Conservation (phyloP, 2,888 invertebrate genomes). For the Mythimna impura region DNA sequence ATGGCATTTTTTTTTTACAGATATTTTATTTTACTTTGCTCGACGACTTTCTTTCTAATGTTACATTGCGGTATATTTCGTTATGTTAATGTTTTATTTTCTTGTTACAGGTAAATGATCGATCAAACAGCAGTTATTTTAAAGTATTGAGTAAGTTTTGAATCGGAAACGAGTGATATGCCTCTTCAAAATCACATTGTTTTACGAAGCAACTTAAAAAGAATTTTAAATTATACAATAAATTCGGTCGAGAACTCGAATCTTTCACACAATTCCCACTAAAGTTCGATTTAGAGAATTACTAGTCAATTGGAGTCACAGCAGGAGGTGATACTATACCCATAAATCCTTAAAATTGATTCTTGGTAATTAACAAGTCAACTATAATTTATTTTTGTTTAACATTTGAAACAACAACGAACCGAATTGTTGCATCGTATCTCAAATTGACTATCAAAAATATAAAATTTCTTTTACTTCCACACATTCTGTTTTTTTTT, state of each 20-base stretch:
- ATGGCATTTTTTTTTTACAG: too few relatives aligned
- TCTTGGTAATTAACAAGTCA: constrained; percentile 58
- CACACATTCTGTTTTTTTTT: neutral
- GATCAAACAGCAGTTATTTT: neutral
- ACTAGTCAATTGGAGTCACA: constrained; percentile 38
- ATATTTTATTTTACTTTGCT: too few relatives aligned
- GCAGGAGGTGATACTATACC: constrained; percentile 27
- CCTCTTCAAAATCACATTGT: neutral
- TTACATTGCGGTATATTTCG: neutral
- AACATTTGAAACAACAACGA: constrained; percentile 18
- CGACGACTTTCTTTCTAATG: neutral
- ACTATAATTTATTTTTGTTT: constrained; percentile 32
- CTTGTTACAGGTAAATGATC: constrained; percentile 10
- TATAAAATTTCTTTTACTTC: neutral
- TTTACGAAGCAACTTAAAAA: neutral
- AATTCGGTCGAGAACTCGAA: neutral
- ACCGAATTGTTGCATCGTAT: neutral
- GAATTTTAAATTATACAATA: neutral
- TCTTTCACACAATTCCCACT: constrained; percentile 4
- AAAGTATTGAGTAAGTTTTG: neutral
- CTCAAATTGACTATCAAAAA: neutral
- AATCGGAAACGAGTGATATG: neutral
- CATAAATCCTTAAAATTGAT: constrained; percentile 53
- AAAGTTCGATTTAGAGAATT: constrained; percentile 29
- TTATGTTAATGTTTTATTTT: constrained; percentile 17